Base-by-base conservation (phyloP, 2,888 invertebrate species). In the Drosophila nr. perissopoda region DNA sequence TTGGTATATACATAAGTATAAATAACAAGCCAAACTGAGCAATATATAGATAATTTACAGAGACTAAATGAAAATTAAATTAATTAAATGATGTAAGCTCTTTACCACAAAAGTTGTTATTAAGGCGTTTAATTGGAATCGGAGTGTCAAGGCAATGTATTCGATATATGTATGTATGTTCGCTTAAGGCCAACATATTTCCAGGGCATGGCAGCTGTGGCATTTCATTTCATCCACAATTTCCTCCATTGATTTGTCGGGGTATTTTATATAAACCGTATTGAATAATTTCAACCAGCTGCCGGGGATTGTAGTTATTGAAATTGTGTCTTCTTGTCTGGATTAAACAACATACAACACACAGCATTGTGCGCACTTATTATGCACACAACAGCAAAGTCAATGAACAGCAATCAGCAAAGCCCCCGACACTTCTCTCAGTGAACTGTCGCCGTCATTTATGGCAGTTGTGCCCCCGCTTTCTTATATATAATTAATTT, bases 301-400 rank as follows among this genome's bases (percentile, higher is more conserved):
- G 29, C 4, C 36, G 54, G 33, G 29, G n/a, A 49, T 16, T 21
- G 42, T 11, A 46, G 61, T 53, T 60, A 18, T 49, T 67, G 56
- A 49, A 57, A 57, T 74, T 67, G 67, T 34, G 34, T 52, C 65
- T 72, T 78, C 68, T 73, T 72, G 62, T 81, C 65, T 48, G 79
- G 69, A 68, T 81, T 77, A 68, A 58, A 48, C 46, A 62, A 69
- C 66, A 81, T 66, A 7, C 18, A 38, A 18, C 21, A 7, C 5
- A 7, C 29, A 36, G 3, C 8, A 77, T 66, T 77, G 66, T 68
- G 62, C 49, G 61, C 62, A 66, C 74, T 72, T 65, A 73, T 73
- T 59, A 72, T 59, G 74, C 73, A 59, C 53, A 85, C 79, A 75
- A 71, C 65, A 66, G 68, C 59, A 75, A 75, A 79, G 82, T 79